These are phyloP conservation scores for Holacanthus passer DNA, from an alignment of 2,113 vertebrate species.

Conservation along the genomic window DNA sequence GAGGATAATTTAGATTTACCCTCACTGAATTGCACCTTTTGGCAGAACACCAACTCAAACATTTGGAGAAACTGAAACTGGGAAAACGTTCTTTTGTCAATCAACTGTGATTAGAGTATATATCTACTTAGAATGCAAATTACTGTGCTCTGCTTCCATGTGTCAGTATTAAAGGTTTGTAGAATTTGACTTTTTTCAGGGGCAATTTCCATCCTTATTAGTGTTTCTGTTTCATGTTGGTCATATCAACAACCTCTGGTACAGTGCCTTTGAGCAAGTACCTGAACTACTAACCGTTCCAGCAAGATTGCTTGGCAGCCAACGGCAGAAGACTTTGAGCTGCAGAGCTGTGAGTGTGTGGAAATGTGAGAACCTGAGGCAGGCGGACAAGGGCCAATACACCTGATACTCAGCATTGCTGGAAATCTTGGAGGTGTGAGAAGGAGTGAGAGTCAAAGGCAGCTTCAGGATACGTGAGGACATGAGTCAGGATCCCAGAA, in stretches of 20 bases:
- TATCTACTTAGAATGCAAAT: constrained; percentile 12
- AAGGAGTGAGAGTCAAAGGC: constrained; percentile 10
- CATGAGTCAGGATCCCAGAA: constrained; percentile 51
- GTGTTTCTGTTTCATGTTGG: constrained; percentile 1
- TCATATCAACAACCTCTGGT: not conserved
- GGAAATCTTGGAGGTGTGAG: constrained; percentile 8
- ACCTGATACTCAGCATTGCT: constrained; percentile 6
- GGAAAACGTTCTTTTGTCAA: constrained; percentile 8
- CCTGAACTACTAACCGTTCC: not conserved
- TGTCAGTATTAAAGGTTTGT: not conserved
- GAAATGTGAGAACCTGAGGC: constrained; percentile 2
- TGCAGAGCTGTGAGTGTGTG: not conserved
- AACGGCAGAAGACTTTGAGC: not conserved
- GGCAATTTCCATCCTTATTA: not conserved
- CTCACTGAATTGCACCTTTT: not conserved
- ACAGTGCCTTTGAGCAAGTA: not conserved
- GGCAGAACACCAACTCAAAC: constrained; percentile 21
- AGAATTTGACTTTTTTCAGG: not conserved
- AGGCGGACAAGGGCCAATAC: not conserved
- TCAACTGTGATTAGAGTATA: not conserved
- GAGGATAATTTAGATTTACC: constrained; percentile 8
- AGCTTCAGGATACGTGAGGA: constrained; percentile 24
- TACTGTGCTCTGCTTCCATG: not conserved
- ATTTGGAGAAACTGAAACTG: constrained; percentile 7
- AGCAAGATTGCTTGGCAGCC: not conserved